Evolutionary conservation across 2,888 invertebrate species (phyloP), one percentile per base, ranked within the genome.

Genomic region (Lymantria dispar): DNA sequence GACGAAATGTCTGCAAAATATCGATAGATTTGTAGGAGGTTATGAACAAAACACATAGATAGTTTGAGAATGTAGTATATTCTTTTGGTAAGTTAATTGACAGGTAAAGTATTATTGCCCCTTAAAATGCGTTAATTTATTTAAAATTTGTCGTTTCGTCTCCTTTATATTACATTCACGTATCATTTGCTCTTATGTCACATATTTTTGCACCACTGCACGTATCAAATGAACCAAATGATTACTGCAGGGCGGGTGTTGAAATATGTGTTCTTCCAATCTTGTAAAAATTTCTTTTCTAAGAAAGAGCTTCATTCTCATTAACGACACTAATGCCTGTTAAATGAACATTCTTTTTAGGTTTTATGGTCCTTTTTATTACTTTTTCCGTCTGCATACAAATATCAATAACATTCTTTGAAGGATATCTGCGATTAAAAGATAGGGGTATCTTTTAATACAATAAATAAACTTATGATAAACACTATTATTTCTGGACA

Each of bases 401-500:
- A 38, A 38, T 38, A 38, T 12, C 38, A 12, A 38, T 38, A 12
- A 38, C 38, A 2, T 38, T 12, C 2, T 38, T n/a, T 38, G 38
- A 38, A 12, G n/a, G n/a, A 38, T 38, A 38, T 38, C n/a, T 43
- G 43, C 8, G 43, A 43, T 8, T 8, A 8, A n/a, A n/a, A n/a
- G n/a, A n/a, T n/a, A n/a, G n/a, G n/a, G n/a, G n/a, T 43, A 43
- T 43, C 43, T 43, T 14, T n/a, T 11, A 43, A 13, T 43, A 43
- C 43, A 43, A 43, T 43, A n/a, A n/a, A n/a, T n/a, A 43, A 43
- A 43, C n/a, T 43, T 43, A 43, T 43, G 43, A 15, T 30, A 43
- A 43, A 43, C 7, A 15, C 30, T 43, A 13, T 43, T 43, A 14
- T 30, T 38, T 38, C 12, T 38, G n/a, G 38, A 38, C 5, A 38